These are phyloP conservation scores for Trissolcus basalis DNA, from an alignment of 1,140 invertebrate species.

Conservation along the genomic window DNA sequence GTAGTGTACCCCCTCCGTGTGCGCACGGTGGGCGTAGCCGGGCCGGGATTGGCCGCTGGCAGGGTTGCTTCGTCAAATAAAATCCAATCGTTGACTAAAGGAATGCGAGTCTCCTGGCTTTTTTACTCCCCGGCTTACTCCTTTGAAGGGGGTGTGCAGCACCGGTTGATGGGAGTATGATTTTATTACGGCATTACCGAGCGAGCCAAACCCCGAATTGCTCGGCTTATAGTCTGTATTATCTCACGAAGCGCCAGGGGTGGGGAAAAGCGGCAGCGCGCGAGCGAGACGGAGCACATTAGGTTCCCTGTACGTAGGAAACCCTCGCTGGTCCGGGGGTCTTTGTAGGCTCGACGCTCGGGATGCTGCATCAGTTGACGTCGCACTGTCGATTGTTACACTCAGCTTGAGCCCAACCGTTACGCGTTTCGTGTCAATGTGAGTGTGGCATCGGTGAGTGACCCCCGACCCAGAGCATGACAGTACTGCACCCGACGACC, in stretches of 20 bases:
- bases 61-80: conserved; percentile 75
- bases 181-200: conserved; percentile 77
- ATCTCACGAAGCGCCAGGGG: conserved; percentile 68
- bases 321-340: conserved; percentile 53
- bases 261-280: conserved; percentile 39
- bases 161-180: conserved; percentile 76
- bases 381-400: conserved; percentile 63
- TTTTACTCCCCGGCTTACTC: conserved; percentile 54
- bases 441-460: conserved; percentile 22
- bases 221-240: conserved; percentile 75
- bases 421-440: conserved; percentile 7
- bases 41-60: conserved; percentile 68
- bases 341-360: conserved; percentile 68
- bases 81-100: conserved; percentile 76
- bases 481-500: conserved; percentile 3
- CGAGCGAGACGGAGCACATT: conserved; percentile 23
- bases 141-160: conserved; percentile 69
- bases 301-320: conserved; percentile 23
- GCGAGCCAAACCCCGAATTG: conserved; percentile 75
- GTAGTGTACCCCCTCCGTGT: conserved; percentile 59
- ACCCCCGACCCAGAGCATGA: conserved; percentile 23
- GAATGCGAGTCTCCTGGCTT: conserved; percentile 69
- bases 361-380: conserved; percentile 70
- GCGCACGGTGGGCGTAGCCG: conserved; percentile 67
- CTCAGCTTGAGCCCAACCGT: conserved; percentile 19